Conservation (phyloP, 2,888 invertebrate genomes). For the Timema cristinae region DNA sequence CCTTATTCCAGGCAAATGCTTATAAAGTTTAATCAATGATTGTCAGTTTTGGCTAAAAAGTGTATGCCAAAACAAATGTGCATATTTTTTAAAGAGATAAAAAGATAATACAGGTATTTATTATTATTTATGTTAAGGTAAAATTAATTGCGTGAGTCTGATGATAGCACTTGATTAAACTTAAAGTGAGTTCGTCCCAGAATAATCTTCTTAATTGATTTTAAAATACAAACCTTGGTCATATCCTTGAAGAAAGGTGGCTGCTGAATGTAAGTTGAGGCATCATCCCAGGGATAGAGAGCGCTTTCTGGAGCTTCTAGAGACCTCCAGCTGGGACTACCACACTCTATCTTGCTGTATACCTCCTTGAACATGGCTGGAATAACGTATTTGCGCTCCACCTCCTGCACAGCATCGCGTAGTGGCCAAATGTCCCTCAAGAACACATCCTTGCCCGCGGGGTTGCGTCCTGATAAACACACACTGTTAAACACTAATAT, state of each 20-base stretch:
- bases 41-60: too few species aligned
- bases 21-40: too few species aligned
- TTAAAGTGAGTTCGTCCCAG: neutral
- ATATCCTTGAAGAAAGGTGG: conserved; percentile 94
- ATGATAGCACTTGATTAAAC: neutral
- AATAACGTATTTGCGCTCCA: conserved; percentile 85
- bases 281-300: conserved; percentile 86
- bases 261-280: conserved; percentile 91
- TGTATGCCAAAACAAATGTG: too few species aligned
- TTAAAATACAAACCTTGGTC: conserved; percentile 53
- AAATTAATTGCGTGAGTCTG: neutral
- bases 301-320: conserved; percentile 73
- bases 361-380: conserved; percentile 96
- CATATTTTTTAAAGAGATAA: too few species aligned
- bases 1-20: too few species aligned
- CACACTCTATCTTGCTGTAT: conserved; percentile 78
- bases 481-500: too few species aligned
- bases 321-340: conserved; percentile 81
- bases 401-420: conserved; percentile 79
- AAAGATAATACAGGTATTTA: too few species aligned
- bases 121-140: too few species aligned
- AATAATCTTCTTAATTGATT: neutral
- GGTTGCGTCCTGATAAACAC: conserved; percentile 49
- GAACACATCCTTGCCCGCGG: conserved; percentile 73
- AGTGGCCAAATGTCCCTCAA: conserved; percentile 95